Base-by-base conservation (phyloP, 2,888 invertebrate species). In the Oligia latruncula region DNA sequence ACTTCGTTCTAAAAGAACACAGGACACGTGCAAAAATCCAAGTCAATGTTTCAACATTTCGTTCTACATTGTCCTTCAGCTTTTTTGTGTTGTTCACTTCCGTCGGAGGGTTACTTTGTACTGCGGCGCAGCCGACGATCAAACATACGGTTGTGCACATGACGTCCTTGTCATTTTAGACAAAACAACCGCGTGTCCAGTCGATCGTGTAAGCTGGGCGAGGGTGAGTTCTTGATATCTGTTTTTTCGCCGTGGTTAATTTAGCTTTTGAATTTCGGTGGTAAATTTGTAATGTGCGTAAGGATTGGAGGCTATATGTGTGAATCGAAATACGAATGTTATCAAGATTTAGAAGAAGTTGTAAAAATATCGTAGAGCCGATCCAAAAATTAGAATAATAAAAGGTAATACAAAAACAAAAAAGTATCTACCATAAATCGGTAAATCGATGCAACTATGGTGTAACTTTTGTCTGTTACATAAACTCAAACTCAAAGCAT, bases 161-260 rank as follows among this genome's bases (percentile, higher is more conserved):
- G 84, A 84, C 72, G 40, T 71, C 58, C 76, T 29, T 73, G 85
- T 74, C 77, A 73, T 64, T 80, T 87, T 74, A n/a, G 46, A 23
- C 29, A 84, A 87, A 87, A 85, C 60, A 70, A 78, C 68, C 60
- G 67, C 58, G 77, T 62, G 23, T 13, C 15, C 40, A 71, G 65
- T 35, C 49, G 17, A 46, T 43, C 35, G 35, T n/a, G 55, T 4
- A 71, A 8, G 5, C n/a, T 35, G 8, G n/a, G 40, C 15, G 40
- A 23, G 20, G 0, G 20, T 29, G 29, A 55, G 40, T 40, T 82
- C 29, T 67, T 67, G 66, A 40, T 80, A 46, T 64, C 1, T 40
- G 17, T 4, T 67, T 49, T 20, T 60, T 58, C 40, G 17, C 5
- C 17, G 0, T 71, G 23, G 9, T 13, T 49, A 29, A 23, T 35